Evolutionary conservation across 2,888 invertebrate genomes (phyloP).

Genomic region (Caenorhabditis macrosperma): DNA sequence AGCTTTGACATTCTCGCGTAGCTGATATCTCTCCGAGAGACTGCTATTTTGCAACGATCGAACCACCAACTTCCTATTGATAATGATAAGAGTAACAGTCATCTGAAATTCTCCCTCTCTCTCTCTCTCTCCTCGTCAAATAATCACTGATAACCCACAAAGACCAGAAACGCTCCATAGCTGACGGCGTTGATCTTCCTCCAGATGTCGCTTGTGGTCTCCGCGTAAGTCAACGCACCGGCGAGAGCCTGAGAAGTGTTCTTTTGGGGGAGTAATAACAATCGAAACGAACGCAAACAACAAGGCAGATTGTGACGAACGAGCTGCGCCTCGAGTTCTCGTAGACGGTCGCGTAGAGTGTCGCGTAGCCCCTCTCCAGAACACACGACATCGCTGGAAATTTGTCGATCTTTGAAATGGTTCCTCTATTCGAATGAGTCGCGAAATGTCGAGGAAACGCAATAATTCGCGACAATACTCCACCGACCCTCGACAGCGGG

Average conservation of each 20-base stretch:
- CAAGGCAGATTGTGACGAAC: constrained; percentile 7
- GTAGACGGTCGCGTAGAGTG: constrained; percentile 26
- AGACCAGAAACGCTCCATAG: constrained; percentile 8
- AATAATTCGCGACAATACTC: no score
- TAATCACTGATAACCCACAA: constrained; percentile 8
- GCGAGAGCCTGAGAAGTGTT: no score
- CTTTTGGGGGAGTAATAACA: no score
- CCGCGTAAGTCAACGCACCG: background rate
- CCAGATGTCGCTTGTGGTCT: constrained; percentile 1
- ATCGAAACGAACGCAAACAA: constrained; percentile 26
- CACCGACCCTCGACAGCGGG: no score
- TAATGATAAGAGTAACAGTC: constrained; percentile 8
- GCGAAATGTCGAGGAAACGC: no score
- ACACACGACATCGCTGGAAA: constrained; percentile 27
- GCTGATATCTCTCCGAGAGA: constrained; percentile 36
- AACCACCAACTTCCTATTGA: constrained; percentile 25
- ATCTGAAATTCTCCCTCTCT: constrained; percentile 22
- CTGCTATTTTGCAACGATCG: constrained; percentile 22
- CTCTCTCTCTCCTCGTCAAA: no score
- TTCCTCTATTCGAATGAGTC: background rate
- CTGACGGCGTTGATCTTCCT: constrained; percentile 8
- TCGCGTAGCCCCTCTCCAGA: constrained; percentile 36
- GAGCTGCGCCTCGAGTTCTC: constrained; percentile 23
- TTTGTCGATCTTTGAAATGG: background rate
- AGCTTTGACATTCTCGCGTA: constrained; percentile 41